phyloP scores from a whole-genome alignment of 2,888 invertebrate genomes.

The Sepioteuthis lessoniana region DNA sequence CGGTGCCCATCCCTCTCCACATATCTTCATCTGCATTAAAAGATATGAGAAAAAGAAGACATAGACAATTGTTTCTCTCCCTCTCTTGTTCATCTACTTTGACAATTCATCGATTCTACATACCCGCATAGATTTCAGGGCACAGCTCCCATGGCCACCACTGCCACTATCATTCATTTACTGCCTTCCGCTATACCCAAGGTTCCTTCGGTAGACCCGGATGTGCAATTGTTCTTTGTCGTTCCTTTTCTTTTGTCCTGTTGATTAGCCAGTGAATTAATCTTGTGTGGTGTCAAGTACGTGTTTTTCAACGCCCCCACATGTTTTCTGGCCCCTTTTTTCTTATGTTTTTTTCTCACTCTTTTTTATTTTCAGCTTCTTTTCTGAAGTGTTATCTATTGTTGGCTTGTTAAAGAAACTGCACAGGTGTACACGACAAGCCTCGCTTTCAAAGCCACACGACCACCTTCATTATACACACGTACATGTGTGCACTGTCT shows the following conservation, averaged over 20 bases:
- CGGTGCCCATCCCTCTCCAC: no score
- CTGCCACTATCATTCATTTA: not conserved
- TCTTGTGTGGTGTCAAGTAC: not conserved
- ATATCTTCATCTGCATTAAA: no score
- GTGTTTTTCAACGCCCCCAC: not conserved
- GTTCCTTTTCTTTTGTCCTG: not conserved
- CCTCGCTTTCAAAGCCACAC: not conserved
- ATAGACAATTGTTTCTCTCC: no score
- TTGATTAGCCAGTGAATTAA: constrained; percentile 1
- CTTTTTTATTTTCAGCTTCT: not conserved
- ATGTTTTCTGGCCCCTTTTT: not conserved
- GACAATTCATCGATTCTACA: not conserved
- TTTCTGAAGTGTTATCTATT: not conserved
- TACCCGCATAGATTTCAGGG: not conserved
- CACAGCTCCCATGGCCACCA: not conserved
- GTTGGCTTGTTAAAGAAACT: not conserved
- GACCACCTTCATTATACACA: not conserved
- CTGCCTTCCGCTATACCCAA: not conserved
- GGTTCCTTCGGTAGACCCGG: not conserved
- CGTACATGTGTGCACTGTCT: not conserved
- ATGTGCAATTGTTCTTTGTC: not conserved
- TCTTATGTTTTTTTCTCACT: not conserved
- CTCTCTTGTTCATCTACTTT: not conserved
- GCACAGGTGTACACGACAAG: not conserved
- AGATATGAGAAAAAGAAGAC: no score